A percentile compares a stretch with the other conserved stretches of the same genome.
These are phyloP conservation scores for Coelinius sp. DNA, from an alignment of 2,888 invertebrate species.

Conservation along the genomic window DNA sequence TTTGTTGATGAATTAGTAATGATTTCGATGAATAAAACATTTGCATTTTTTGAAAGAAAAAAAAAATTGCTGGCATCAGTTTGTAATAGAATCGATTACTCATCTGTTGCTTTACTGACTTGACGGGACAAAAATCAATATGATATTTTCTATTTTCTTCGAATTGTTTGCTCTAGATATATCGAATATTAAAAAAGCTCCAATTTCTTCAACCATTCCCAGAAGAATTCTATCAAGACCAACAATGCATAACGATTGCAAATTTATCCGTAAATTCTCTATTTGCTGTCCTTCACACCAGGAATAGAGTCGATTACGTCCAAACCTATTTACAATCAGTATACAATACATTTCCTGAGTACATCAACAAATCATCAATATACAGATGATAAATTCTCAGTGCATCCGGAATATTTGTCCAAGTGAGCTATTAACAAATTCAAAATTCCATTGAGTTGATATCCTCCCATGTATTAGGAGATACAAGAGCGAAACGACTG, in stretches of 20 bases:
- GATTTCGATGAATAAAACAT: no score
- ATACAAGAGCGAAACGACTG: constrained; percentile 29
- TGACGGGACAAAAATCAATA: no score
- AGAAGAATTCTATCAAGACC: no score
- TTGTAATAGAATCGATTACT: no score
- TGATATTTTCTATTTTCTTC: no score
- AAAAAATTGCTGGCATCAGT: no score
- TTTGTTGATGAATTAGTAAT: no score
- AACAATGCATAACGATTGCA: background rate
- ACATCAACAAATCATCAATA: background rate
- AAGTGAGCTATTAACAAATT: background rate
- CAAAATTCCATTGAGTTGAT: background rate
- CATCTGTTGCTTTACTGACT: no score
- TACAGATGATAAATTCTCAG: background rate
- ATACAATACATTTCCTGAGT: background rate
- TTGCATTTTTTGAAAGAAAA: no score
- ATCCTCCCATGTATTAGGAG: background rate
- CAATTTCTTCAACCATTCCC: no score
- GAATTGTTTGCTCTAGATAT: no score
- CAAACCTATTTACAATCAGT: background rate
- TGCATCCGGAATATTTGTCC: background rate
- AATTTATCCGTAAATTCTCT: background rate
- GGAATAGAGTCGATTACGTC: background rate
- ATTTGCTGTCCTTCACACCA: background rate
- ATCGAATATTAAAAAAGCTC: no score